Evolutionary conservation across 2,797 vertebrate genomes (phyloP).

Genomic region (Poeciliopsis gracilis): DNA sequence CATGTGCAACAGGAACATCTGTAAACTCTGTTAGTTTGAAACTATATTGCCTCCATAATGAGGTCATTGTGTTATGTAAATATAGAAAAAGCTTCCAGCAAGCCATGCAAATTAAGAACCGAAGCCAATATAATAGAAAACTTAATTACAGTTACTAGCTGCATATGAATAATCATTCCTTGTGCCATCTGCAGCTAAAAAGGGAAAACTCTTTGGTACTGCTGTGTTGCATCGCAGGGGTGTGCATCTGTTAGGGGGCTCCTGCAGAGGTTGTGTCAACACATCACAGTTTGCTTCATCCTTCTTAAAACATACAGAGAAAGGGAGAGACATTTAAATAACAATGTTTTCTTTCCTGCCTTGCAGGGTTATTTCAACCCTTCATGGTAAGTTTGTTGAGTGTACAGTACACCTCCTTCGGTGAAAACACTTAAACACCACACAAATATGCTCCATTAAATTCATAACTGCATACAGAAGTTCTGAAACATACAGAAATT

Average conservation of each 20-base stretch:
- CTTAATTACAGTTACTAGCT: background rate
- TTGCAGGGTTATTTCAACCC: background rate
- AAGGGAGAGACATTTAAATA: constrained; percentile 11
- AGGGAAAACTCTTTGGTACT: constrained; percentile 10
- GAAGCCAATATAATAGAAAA: background rate
- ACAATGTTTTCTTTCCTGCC: background rate
- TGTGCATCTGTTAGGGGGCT: constrained; percentile 15
- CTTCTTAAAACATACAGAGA: constrained; percentile 21
- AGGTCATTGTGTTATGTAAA: background rate
- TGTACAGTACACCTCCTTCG: background rate
- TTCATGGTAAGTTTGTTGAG: background rate
- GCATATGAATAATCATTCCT: constrained; percentile 9
- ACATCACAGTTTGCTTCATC: constrained; percentile 17
- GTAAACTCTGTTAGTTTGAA: background rate
- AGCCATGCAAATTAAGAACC: background rate
- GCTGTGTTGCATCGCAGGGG: constrained; percentile 16
- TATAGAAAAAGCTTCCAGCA: background rate
- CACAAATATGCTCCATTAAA: too few species aligned
- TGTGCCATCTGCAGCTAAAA: constrained; percentile 8
- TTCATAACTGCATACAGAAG: background rate
- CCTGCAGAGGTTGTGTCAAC: constrained; percentile 31
- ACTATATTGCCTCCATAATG: background rate
- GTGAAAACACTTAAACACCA: background rate
- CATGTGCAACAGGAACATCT: background rate
- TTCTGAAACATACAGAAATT: background rate